Base-by-base conservation (phyloP, 2,113 vertebrate genomes). In the Erythrocercus mccallii region DNA sequence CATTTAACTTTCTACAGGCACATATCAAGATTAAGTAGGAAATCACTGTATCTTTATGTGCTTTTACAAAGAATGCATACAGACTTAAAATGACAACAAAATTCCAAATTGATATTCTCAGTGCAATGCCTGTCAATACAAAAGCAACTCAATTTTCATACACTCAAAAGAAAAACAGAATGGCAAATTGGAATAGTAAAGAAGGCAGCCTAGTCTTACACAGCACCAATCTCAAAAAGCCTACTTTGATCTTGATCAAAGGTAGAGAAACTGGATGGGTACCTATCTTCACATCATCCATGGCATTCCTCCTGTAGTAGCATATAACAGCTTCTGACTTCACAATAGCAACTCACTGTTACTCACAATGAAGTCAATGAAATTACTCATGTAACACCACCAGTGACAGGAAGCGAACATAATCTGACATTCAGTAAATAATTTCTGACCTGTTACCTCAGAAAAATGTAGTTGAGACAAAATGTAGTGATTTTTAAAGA, bases 211-310 rank as follows among this genome's bases (percentile, higher is more conserved):
- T 68, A 86, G 86, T 86, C 65, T 90, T 85, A 79, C 88, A 73
- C 38, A 92, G 28, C 71, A 88, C 24, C 71, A 77, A 71, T 70
- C 77, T 91, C 66, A 92, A 82, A 94, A 95, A 90, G 37, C 16
- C 6, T 56, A 31, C 93, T 96, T 96, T 96, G 93, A 97, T 96
- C 90, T 93, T 95, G 93, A 97, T 96, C 95, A 97, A 97, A 96
- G 92, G 51, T 83, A 86, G 21, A 70, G 60, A 94, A 88, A 28
- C 27, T 71, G 61, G 44, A 58, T 71, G 60, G 9, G 60, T 93
- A 78, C 56, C 35, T 47, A 86, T 77, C 60, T 93, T 80, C 6
- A 8, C 30, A 57, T 70, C 45, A 66, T 35, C 58, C 77, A 8
- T 14, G 65, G 50, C 16, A 30, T 88, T 92, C 64, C 60, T 90